Evolutionary conservation across 1,140 invertebrate genomes (phyloP).

Genomic region (Euura saliciscinereae): DNA sequence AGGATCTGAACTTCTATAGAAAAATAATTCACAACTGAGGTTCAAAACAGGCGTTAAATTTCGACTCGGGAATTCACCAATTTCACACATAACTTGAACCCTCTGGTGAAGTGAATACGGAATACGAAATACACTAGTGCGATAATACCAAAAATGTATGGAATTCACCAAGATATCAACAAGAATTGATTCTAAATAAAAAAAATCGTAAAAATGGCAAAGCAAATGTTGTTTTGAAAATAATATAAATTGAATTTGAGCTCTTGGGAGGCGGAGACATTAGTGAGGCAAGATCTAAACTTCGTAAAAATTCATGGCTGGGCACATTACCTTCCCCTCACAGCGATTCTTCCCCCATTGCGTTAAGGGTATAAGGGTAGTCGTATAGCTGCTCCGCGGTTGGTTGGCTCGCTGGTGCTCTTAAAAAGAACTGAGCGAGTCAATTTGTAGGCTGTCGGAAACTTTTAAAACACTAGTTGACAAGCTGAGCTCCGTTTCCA

Average conservation of each 20-base stretch:
- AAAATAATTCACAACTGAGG: no score
- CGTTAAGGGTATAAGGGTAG: slow-evolving; percentile 26
- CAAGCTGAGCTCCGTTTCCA: slow-evolving; percentile 44
- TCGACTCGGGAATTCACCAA: no score
- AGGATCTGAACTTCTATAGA: no score
- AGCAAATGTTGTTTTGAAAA: neutral
- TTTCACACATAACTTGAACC: no score
- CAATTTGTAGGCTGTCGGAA: slow-evolving; percentile 63
- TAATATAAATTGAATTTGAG: neutral
- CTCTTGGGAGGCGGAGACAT: neutral
- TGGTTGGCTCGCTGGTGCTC: slow-evolving; percentile 53
- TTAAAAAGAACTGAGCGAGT: slow-evolving; percentile 63
- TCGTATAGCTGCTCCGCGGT: slow-evolving; percentile 38
- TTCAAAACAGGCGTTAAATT: no score
- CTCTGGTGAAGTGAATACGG: no score
- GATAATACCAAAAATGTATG: no score
- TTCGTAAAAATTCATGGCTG: slow-evolving; percentile 39
- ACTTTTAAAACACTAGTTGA: slow-evolving; percentile 64
- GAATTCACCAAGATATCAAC: no score
- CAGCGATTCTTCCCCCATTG: neutral
- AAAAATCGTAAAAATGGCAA: neutral
- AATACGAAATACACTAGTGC: no score
- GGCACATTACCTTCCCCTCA: slow-evolving; percentile 18
- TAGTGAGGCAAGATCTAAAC: neutral
- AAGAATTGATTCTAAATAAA: no score